These are phyloP conservation scores for Nibea coibor DNA, from an alignment of 2,113 vertebrate genomes.

Conservation along the genomic window DNA sequence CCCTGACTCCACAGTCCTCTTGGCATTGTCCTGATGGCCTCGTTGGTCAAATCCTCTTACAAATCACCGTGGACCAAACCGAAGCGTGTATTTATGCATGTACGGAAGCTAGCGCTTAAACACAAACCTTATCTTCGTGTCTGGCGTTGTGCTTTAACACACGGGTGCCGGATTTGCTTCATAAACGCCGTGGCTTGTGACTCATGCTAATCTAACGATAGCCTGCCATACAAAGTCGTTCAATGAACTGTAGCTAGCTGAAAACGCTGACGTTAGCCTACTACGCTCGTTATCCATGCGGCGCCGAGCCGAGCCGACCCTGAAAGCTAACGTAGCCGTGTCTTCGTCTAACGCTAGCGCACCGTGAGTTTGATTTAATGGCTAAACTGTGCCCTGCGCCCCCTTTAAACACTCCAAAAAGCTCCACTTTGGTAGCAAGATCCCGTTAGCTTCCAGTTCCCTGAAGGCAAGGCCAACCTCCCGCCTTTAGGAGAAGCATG, in stretches of 20 bases:
- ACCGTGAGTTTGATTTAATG: neutral
- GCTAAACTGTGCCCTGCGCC: accelerated
- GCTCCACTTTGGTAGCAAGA: neutral
- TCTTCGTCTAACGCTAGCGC: neutral
- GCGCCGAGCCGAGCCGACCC: conserved; percentile 45
- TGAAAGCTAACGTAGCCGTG: neutral
- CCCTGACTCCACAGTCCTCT: neutral
- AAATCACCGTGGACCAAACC: neutral
- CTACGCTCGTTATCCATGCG: conserved; percentile 64
- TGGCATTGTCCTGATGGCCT: neutral
- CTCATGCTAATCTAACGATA: conserved; percentile 19
- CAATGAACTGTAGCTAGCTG: conserved; percentile 61
- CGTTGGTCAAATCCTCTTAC: conserved; percentile 57
- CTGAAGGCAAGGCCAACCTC: conserved; percentile 65
- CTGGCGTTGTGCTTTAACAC: neutral
- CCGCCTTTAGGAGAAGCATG: conserved; percentile 75
- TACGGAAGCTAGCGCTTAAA: neutral
- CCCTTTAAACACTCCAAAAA: accelerated
- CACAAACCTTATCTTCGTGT: neutral
- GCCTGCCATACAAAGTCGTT: neutral
- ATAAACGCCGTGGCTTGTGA: neutral
- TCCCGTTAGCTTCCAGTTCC: conserved; percentile 1
- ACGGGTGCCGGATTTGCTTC: accelerated
- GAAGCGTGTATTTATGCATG: neutral
- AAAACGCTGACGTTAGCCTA: conserved; percentile 40